These are phyloP conservation scores for Tretioscincus oriximinensis DNA, from an alignment of 2,113 vertebrate genomes.

Conservation along the genomic window DNA sequence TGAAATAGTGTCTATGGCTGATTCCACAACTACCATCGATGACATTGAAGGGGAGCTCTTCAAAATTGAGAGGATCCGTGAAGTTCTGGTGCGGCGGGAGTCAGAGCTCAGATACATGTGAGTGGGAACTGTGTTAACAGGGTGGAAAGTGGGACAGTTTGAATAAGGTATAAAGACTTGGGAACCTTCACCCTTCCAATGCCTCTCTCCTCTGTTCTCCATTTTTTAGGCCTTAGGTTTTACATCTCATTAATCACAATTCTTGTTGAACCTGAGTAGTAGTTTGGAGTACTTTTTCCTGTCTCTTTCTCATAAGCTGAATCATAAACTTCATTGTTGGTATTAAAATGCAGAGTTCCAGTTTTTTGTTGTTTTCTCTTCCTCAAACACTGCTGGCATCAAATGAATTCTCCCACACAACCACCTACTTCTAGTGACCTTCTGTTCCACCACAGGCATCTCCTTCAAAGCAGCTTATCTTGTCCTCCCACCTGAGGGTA, in stretches of 20 bases:
- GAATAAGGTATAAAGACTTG: background rate
- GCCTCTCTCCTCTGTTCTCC: background rate
- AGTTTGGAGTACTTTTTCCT: background rate
- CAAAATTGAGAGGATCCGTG: conserved; percentile 84
- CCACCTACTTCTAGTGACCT: background rate
- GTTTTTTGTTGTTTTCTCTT: background rate
- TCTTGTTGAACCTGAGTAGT: too few relatives aligned
- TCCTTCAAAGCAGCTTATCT: background rate
- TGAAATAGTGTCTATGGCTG: conserved; percentile 84
- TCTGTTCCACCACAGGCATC: background rate
- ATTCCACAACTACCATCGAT: conserved; percentile 81
- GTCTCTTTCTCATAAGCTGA: background rate
- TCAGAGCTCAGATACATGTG: conserved; percentile 89
- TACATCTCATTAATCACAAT: background rate
- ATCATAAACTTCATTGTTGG: background rate
- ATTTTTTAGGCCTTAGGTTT: background rate
- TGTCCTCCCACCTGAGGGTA: conserved; percentile 4
- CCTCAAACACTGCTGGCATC: background rate
- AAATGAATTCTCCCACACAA: conserved; percentile 15
- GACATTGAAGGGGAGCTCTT: conserved; percentile 86
- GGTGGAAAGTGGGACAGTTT: background rate
- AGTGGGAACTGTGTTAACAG: conserved; percentile 53
- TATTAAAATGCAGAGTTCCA: background rate
- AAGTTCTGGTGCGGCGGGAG: conserved; percentile 84
- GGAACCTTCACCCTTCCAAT: background rate